A percentile compares a stretch with the other conserved stretches of the same genome.
phyloP scores from a whole-genome alignment of 2,888 invertebrate genomes.

The Halocaridina rubra region DNA sequence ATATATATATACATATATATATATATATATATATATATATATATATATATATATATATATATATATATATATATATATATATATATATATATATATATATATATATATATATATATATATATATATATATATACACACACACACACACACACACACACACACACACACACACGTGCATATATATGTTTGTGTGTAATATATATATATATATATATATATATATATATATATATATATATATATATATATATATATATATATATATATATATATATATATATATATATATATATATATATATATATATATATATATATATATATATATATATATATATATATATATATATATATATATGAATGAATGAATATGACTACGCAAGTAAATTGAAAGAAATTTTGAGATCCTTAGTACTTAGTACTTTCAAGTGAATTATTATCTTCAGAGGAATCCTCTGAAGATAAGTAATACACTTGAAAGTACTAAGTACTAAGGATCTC shows the following conservation, averaged over 20 bases:
- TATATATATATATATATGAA: not conserved
- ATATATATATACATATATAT: conserved; percentile 24
- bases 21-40: conserved; percentile 19
- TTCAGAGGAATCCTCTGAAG: no score
- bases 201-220: not conserved
- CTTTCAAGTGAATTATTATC: no score
- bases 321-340: not conserved
- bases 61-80: not conserved
- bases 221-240: not conserved
- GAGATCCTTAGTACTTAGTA: no score
- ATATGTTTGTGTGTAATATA: not conserved
- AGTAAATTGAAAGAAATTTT: no score
- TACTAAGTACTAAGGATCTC: no score
- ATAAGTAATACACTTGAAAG: no score
- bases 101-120: not conserved
- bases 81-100: not conserved
- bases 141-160: not conserved
- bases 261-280: conserved; percentile 30
- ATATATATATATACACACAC: not conserved
- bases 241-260: conserved; percentile 16
- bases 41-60: not conserved
- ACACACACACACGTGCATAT: not conserved
- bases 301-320: conserved; percentile 19
- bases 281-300: conserved; percentile 7
- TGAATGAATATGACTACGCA: no score